Conservation (phyloP, 2,888 invertebrate species). For the Dusona sp. region DNA sequence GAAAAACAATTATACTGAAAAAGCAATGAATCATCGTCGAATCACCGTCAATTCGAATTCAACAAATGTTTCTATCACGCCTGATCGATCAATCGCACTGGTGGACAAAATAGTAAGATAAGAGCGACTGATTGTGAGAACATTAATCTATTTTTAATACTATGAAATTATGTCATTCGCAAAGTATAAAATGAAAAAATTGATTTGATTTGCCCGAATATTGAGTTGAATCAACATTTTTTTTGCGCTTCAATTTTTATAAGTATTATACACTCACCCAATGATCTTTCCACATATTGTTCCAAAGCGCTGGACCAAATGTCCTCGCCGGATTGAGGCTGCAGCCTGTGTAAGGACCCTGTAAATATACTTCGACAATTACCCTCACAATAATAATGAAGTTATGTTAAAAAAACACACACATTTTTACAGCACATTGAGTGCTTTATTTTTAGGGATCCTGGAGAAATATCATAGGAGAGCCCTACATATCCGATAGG, state of each 20-base stretch:
- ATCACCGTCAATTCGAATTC: not conserved
- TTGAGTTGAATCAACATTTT: not conserved
- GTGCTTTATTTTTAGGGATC: not conserved
- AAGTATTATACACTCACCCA: conserved; percentile 86
- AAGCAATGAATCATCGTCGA: not conserved
- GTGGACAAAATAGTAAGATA: not conserved
- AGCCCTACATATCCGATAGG: not conserved
- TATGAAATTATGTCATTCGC: not conserved
- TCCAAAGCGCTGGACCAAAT: conserved; percentile 90
- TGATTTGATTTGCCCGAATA: not conserved
- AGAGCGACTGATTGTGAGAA: not conserved
- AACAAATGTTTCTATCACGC: not conserved
- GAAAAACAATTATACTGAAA: conserved; percentile 24
- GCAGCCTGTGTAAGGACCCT: conserved; percentile 90
- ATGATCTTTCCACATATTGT: conserved; percentile 88
- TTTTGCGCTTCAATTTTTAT: not conserved
- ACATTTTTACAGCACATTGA: not conserved
- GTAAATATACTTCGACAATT: not conserved
- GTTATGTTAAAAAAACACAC: not conserved
- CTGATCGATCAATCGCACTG: not conserved
- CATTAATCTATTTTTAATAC: not conserved
- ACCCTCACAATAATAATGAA: not conserved
- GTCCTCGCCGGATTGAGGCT: conserved; percentile 90
- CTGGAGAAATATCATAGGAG: not conserved
- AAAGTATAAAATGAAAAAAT: not conserved